These are phyloP conservation scores for Linurgus olivaceus DNA, from an alignment of 2,797 vertebrate genomes.

Conservation along the genomic window DNA sequence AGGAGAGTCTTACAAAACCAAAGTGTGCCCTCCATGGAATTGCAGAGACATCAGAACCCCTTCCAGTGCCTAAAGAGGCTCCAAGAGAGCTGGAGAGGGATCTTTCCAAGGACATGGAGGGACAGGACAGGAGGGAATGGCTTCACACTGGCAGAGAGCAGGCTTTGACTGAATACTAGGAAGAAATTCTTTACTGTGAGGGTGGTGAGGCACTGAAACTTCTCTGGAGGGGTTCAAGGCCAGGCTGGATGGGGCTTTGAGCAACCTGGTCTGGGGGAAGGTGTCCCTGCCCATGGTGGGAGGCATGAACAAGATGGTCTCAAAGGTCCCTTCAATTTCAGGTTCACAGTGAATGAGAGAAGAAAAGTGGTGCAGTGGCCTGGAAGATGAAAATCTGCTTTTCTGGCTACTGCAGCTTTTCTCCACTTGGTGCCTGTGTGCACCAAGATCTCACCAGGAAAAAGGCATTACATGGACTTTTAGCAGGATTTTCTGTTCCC, in stretches of 20 bases:
- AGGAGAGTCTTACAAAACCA: background rate
- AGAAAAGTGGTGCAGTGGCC: background rate
- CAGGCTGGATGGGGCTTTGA: background rate
- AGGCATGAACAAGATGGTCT: fast-evolving
- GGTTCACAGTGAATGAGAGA: background rate
- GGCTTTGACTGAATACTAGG: background rate
- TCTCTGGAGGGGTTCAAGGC: background rate
- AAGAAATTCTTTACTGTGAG: background rate
- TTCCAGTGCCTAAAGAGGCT: background rate
- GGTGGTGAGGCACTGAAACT: background rate
- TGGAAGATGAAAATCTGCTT: background rate
- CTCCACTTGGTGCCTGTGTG: background rate
- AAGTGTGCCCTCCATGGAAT: background rate
- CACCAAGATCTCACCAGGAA: background rate
- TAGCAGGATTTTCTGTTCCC: background rate
- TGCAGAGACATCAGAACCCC: background rate
- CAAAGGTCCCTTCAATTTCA: background rate
- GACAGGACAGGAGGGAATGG: no score
- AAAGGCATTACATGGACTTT: background rate
- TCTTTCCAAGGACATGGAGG: background rate
- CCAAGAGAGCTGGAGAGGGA: background rate
- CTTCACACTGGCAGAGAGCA: background rate
- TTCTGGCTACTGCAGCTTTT: background rate
- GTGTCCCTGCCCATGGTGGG: background rate
- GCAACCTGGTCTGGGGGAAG: background rate